phyloP scores from a whole-genome alignment of 23 tunicate species.

The Trididemnum miniatum region DNA sequence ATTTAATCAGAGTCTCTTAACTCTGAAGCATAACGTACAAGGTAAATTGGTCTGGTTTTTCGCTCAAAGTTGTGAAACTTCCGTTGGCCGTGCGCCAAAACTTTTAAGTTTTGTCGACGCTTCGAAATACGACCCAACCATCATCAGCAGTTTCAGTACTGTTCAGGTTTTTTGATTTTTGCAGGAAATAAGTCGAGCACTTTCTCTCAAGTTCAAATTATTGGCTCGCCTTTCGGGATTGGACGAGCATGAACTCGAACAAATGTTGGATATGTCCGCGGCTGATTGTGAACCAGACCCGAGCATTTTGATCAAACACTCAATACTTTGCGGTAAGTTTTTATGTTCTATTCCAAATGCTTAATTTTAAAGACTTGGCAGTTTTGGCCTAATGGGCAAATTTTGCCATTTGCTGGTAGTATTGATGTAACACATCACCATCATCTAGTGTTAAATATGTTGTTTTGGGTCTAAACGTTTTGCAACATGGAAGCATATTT shows the following conservation, averaged over 20 bases:
- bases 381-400: neutral
- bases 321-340: conserved; percentile 54
- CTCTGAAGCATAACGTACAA: no score
- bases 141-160: no score
- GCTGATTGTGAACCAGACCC: conserved; percentile 54
- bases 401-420: neutral
- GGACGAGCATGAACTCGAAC: conserved; percentile 49
- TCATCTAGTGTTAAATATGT: no score
- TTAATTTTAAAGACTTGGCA: neutral
- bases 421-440: neutral
- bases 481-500: no score
- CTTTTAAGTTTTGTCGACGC: no score
- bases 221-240: conserved; percentile 49
- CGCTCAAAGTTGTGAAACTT: no score
- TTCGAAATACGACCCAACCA: no score
- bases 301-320: conserved; percentile 51
- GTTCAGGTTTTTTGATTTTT: neutral
- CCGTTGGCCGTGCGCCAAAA: no score
- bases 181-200: conserved; percentile 52
- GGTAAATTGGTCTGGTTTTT: no score
- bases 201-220: conserved; percentile 38
- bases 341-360: neutral
- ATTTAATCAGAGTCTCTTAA: no score
- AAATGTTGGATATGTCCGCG: conserved; percentile 52
- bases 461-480: no score